A percentile compares a stretch with the other conserved stretches of the same genome.
phyloP scores from a whole-genome alignment of 2,888 invertebrate genomes.

The Keiferia lycopersicella region DNA sequence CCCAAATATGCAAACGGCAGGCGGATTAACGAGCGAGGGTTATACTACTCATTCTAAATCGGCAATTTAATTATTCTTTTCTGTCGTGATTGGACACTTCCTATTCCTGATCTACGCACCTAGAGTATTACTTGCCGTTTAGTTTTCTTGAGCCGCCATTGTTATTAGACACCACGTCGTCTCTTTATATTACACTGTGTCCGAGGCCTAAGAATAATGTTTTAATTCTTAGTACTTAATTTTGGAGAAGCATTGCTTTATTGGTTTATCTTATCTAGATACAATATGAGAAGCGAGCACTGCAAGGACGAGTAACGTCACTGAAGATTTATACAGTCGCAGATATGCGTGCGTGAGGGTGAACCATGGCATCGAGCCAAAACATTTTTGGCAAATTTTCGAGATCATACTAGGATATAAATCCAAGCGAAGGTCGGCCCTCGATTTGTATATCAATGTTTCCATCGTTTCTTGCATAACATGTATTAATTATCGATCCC shows the following conservation, averaged over 20 bases:
- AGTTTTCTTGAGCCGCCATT: too few relatives aligned
- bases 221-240: background rate
- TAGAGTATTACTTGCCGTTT: too few relatives aligned
- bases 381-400: slow-evolving; percentile 67
- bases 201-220: too few relatives aligned
- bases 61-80: too few relatives aligned
- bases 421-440: slow-evolving; percentile 53
- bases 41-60: too few relatives aligned
- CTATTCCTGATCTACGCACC: too few relatives aligned
- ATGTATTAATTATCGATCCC: slow-evolving; percentile 22
- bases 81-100: too few relatives aligned
- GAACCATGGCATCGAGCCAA: slow-evolving; percentile 52
- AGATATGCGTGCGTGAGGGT: slow-evolving; percentile 49
- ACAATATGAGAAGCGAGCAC: slow-evolving; percentile 42
- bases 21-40: too few relatives aligned
- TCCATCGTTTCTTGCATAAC: slow-evolving; percentile 25
- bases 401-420: slow-evolving; percentile 53
- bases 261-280: slow-evolving; percentile 40
- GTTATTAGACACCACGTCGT: too few relatives aligned
- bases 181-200: too few relatives aligned
- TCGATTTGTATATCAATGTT: slow-evolving; percentile 40
- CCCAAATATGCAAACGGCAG: too few relatives aligned
- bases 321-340: slow-evolving; percentile 52
- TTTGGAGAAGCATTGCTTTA: background rate
- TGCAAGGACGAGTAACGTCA: slow-evolving; percentile 48